phyloP scores from a whole-genome alignment of 2,797 vertebrate genomes.

The Ateles fusciceps region DNA sequence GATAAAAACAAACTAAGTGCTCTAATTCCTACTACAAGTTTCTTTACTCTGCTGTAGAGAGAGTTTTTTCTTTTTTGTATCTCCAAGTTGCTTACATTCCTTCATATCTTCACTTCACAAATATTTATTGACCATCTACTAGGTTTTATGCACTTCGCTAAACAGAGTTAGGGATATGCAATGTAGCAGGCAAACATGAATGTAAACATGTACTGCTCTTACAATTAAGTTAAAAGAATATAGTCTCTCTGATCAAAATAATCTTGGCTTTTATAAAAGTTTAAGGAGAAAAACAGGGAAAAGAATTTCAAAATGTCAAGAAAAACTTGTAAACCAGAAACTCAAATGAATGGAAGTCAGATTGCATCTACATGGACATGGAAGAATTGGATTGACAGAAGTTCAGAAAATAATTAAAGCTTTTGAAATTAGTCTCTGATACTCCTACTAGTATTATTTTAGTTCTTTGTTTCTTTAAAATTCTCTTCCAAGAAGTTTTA shows the following conservation, averaged over 20 bases:
- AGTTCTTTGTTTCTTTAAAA: not conserved
- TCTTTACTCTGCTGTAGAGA: not conserved
- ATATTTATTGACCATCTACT: not conserved
- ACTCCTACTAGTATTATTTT: not conserved
- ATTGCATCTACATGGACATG: not conserved
- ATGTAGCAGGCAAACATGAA: not conserved
- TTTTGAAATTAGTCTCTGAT: not conserved
- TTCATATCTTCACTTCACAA: not conserved
- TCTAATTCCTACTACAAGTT: not conserved
- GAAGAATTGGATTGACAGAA: not conserved
- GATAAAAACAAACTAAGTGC: not conserved
- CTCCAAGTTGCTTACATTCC: not conserved
- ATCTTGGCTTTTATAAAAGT: not conserved
- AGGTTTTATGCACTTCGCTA: not conserved
- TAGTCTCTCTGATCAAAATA: slow-evolving; percentile 5
- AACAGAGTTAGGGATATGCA: not conserved
- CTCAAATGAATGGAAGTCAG: not conserved
- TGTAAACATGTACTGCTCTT: not conserved
- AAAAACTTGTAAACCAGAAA: not conserved
- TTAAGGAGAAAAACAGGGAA: not conserved
- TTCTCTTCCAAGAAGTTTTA: not conserved
- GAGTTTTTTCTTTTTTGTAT: not conserved
- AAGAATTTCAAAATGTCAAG: not conserved
- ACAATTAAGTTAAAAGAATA: not conserved
- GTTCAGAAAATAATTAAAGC: not conserved